phyloP scores from a whole-genome alignment of 2,113 vertebrate genomes.

The Galbula dea region DNA sequence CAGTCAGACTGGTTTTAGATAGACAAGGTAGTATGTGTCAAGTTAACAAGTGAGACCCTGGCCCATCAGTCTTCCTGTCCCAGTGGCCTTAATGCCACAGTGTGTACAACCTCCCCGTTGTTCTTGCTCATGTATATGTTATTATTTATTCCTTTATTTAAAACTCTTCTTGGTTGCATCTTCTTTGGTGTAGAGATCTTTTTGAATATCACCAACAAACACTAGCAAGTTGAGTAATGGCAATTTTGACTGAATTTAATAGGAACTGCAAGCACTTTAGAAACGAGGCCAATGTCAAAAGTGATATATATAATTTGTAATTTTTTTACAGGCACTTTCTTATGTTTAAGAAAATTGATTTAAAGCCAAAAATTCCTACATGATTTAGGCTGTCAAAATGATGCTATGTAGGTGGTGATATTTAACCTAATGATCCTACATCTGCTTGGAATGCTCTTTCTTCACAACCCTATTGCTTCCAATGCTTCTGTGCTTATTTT shows the following conservation, averaged over 20 bases:
- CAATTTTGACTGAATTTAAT: background rate
- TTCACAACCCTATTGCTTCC: background rate
- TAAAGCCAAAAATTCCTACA: background rate
- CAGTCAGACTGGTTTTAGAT: background rate
- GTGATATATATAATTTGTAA: background rate
- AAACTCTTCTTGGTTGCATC: background rate
- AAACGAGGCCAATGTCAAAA: background rate
- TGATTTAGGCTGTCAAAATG: background rate
- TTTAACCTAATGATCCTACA: background rate
- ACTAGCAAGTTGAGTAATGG: background rate
- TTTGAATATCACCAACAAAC: background rate
- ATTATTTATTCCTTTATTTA: background rate
- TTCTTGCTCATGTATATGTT: background rate
- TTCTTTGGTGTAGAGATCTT: background rate
- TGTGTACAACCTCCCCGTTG: background rate
- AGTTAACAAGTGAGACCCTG: too few relatives aligned
- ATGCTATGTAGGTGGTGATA: background rate
- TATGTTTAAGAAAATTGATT: background rate
- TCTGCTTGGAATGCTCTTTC: background rate
- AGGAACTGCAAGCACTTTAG: background rate
- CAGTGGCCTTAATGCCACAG: too few relatives aligned
- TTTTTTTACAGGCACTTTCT: background rate
- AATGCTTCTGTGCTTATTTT: background rate
- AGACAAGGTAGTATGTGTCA: too few relatives aligned
- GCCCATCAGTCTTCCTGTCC: too few relatives aligned